Evolutionary conservation across 92 coral and sea anemone species (phyloP).

Genomic region (Nematostella vectensis): DNA sequence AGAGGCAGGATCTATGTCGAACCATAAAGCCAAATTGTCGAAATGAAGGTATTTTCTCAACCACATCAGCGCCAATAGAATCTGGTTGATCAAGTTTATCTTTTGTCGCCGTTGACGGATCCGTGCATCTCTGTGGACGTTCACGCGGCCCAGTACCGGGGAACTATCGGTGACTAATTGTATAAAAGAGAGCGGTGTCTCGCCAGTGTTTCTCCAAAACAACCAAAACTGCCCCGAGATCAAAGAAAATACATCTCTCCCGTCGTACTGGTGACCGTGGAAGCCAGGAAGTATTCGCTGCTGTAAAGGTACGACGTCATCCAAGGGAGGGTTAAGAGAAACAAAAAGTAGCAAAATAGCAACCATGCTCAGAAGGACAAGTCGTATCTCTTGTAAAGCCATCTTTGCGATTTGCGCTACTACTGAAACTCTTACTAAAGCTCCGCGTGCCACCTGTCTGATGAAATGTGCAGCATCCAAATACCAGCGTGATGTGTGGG

Average conservation of each 20-base stretch:
- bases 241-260: slow-evolving; percentile 4
- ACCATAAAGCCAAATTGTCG: slow-evolving; percentile 6
- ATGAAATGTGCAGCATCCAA: no score
- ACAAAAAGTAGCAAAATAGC: not conserved
- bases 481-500: no score
- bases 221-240: not conserved
- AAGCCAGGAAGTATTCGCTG: not conserved
- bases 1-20: slow-evolving; percentile 7
- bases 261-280: slow-evolving; percentile 2
- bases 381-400: not conserved
- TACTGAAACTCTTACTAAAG: no score
- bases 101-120: slow-evolving; percentile 25
- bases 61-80: slow-evolving; percentile 24
- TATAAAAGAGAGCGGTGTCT: not conserved
- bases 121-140: slow-evolving; percentile 12
- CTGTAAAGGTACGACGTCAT: not conserved
- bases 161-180: not conserved
- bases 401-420: not conserved
- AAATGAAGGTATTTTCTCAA: slow-evolving; percentile 25
- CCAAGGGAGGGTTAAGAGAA: not conserved
- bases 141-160: not conserved
- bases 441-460: no score
- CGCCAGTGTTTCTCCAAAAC: slow-evolving; percentile 8
- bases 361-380: not conserved
- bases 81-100: slow-evolving; percentile 19